Base-by-base conservation (phyloP, 2,113 vertebrate species). In the Cebidichthys violaceus region DNA sequence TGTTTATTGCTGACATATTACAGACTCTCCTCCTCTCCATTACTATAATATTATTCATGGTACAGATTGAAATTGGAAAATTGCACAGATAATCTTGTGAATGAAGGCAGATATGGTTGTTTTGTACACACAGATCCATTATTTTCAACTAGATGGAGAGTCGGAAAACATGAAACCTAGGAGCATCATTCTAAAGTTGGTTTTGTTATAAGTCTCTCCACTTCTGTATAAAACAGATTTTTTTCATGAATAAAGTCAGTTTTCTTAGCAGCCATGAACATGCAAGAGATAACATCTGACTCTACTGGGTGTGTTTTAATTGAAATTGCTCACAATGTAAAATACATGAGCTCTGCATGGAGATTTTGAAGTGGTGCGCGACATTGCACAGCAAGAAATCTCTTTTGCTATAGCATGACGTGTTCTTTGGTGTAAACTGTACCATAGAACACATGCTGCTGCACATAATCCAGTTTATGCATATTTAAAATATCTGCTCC, bases 391-490 rank as follows among this genome's bases (percentile, higher is more conserved):
- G 45, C 9, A 33, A 68, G 75, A 79, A 79, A 85, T 78, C 70
- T 77, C 77, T 37, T 20, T 72, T 35, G 54, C 70, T 60, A 54
- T 66, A 73, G 75, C 68, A 75, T 85, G 64, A 60, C 6, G 72
- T 83, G 81, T 89, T 57, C 68, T 62, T 75, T 55, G 74, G 70
- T 83, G 88, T 89, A 84, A 88, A 85, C 69, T 85, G 70, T 84
- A 79, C 55, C 62, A 86, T 86, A 76, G 84, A 88, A 89, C 84
- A 88, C 71, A 88, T 92, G 86, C 86, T 92, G 85, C 88, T 85
- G 69, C 77, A 79, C 77, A 88, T 83, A 60, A 87, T 83, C 73
- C n/a, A 33, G 31, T 37, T 41, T 15, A 88, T 93, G 50, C 78
- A 90, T 92, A 61, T 89, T 90, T 91, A 81, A 89, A 87, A 90